phyloP scores from a whole-genome alignment of 2,797 vertebrate species.

The Hydrocynus forskahlii region DNA sequence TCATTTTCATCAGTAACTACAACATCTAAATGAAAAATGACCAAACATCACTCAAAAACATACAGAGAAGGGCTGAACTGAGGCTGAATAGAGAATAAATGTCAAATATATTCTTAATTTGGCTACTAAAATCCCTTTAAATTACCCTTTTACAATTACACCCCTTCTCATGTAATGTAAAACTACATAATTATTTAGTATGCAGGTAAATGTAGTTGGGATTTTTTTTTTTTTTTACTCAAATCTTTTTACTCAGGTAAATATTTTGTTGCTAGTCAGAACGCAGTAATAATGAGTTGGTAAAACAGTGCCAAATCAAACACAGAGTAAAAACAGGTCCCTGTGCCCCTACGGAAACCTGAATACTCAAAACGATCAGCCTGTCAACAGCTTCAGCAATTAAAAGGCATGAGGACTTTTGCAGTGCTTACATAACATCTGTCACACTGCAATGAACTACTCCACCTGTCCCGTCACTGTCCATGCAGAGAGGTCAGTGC shows the following conservation, averaged over 20 bases:
- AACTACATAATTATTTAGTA: neutral
- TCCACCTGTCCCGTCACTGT: too few relatives aligned
- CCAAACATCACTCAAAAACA: neutral
- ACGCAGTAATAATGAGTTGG: neutral
- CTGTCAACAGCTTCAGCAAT: neutral
- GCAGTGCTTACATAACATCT: slow-evolving; percentile 9
- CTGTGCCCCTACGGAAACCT: slow-evolving; percentile 3
- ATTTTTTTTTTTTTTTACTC: too few relatives aligned
- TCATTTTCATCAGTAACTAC: neutral
- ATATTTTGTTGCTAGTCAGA: neutral
- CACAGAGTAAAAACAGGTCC: neutral
- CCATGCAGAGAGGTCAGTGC: neutral
- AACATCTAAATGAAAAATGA: slow-evolving; percentile 12
- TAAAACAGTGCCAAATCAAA: neutral
- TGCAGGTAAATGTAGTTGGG: neutral
- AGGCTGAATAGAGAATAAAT: neutral
- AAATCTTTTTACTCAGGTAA: neutral
- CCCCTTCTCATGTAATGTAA: neutral
- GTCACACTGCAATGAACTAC: neutral
- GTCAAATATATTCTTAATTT: neutral
- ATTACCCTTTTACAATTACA: neutral
- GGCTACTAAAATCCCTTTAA: neutral
- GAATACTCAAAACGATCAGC: neutral
- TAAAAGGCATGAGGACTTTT: neutral
- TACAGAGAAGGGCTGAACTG: slow-evolving; percentile 1